Evolutionary conservation across 2,888 invertebrate species (phyloP), one percentile per base, ranked within the genome.

Genomic region (Drosophila kuntzei): DNA sequence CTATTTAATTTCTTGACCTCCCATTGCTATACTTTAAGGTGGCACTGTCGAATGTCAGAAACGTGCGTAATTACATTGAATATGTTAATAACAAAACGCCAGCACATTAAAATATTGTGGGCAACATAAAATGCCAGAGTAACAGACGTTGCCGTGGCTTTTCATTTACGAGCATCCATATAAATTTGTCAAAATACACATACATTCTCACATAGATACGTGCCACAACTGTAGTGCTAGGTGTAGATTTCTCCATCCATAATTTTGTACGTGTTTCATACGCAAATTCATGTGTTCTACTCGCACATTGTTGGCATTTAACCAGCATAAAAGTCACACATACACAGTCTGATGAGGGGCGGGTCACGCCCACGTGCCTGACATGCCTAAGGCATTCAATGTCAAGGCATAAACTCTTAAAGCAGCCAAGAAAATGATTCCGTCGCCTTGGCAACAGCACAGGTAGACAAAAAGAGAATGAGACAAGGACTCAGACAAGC

Each of bases 61-160:
- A 85, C 84, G 87, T 85, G 79, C 76, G 79, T 86, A 85, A 85
- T 85, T 87, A 82, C 80, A 85, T 74, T 69, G 73, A 80, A 85
- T 78, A 87, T 84, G 84, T 82, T 82, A 82, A 85, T 87, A 78
- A 22, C 22, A 14, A 20, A 66, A 68, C 49, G 44, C 63, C 50
- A 5, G 12, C 49, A 41, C 78, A 87, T 76, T 60, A 62, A 82
- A 80, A 76, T 74, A 68, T 87, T 69, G 76, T 63, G 71, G 67
- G 55, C 71, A 69, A 62, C 76, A 69, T 65, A 20, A 71, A 61
- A 39, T 65, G 59, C 63, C 64, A 37, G 44, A 32, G 20, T 37
- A 41, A 36, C 46, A 61, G 39, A 44, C 58, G 49, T 18, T 41
- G n/a, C 34, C 20, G 29, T 49, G 47, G 39, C 46, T 72, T 76